These are phyloP conservation scores for Charina bottae DNA, from an alignment of 2,113 vertebrate genomes.

Conservation along the genomic window DNA sequence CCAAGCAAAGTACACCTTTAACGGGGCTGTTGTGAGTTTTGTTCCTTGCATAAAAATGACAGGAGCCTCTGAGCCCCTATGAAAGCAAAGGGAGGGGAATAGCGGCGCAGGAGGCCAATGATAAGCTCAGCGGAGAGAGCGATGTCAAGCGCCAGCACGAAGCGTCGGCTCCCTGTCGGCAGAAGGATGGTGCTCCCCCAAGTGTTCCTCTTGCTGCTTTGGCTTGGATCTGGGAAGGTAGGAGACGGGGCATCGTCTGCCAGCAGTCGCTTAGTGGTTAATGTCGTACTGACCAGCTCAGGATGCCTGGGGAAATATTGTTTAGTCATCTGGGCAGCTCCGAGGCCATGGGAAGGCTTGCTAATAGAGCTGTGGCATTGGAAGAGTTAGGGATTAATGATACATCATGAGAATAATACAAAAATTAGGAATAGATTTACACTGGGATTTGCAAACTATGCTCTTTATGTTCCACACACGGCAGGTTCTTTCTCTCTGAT, in stretches of 20 bases:
- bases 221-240: slow-evolving; percentile 60
- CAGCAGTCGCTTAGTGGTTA: slow-evolving; percentile 9
- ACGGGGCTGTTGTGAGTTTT: slow-evolving; percentile 27
- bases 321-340: slow-evolving; percentile 35
- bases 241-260: slow-evolving; percentile 27
- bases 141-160: slow-evolving; percentile 39
- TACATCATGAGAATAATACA: slow-evolving; percentile 20
- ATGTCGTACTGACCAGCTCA: background rate
- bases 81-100: background rate
- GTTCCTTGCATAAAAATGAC: slow-evolving; percentile 20
- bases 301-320: slow-evolving; percentile 11
- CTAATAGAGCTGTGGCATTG: background rate
- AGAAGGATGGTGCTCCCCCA: slow-evolving; percentile 53
- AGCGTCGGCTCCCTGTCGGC: slow-evolving; percentile 28
- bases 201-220: slow-evolving; percentile 49
- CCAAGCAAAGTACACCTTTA: slow-evolving; percentile 34
- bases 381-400: slow-evolving; percentile 1
- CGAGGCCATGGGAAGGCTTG: background rate
- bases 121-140: background rate
- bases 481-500: slow-evolving; percentile 34
- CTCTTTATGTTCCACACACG: slow-evolving; percentile 3
- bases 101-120: slow-evolving; percentile 9
- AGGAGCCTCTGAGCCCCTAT: slow-evolving; percentile 10
- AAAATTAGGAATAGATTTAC: slow-evolving; percentile 9
- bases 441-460: slow-evolving; percentile 49